Base-by-base conservation (phyloP, 2,888 invertebrate genomes). In the Melieria crassipennis region DNA sequence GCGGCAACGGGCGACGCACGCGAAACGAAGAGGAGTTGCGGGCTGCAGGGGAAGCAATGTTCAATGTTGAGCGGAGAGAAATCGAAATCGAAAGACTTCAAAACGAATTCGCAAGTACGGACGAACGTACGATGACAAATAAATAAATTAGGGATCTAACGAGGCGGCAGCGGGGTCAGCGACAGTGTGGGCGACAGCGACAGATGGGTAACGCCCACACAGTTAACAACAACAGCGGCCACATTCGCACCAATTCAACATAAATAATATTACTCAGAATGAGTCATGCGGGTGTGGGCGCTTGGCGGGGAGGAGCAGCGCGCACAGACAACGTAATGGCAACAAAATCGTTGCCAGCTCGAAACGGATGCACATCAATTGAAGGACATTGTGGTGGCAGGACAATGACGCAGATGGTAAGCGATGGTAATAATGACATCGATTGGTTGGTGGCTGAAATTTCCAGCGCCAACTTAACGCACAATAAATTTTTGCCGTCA, bases 401-500 rank as follows among this genome's bases (percentile, higher is more conserved):
- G 30, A 30, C 30, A 30, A 30, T 30, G 30, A 30, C 30, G 30
- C 30, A 30, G 30, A 30, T 30, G 30, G 30, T 30, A 30, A 30
- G 30, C 30, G 30, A 30, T 30, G 30, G 30, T 30, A 30, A 30
- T 30, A 30, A 30, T 30, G 30, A 30, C 30, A 30, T 30, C 30
- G 30, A 30, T 30, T 30, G 30, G 30, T 30, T 30, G 2, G 30
- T 30, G 30, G 30, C 30, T 30, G 30, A 2, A 30, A 57, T 13
- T 57, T 13, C 16, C 13, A 50, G 50, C 30, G 3, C 57, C n/a
- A 62, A 62, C 64, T 84, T 84, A 77, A 84, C 83, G 84, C 81
- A 82, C 82, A 81, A 84, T 84, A 85, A 85, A 84, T 84, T 84
- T 83, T 82, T 80, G 77, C 74, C 79, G 79, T 80, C 85, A 81